Conservation (phyloP, 2,113 vertebrate genomes). For the Leucopsar rothschildi region DNA sequence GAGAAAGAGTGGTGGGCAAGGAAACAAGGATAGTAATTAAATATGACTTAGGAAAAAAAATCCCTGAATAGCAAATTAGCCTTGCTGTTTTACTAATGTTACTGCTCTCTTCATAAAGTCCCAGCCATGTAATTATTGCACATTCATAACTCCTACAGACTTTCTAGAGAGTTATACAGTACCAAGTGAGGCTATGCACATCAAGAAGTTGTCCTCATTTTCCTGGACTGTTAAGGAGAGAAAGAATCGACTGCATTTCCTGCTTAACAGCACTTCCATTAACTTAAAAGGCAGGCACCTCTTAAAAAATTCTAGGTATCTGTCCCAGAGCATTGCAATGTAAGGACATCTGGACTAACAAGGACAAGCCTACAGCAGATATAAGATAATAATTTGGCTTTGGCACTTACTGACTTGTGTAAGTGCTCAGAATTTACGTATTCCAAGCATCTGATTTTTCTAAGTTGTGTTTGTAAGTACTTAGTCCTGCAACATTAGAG, state of each 20-base stretch:
- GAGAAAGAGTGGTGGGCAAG: neutral
- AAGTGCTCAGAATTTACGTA: neutral
- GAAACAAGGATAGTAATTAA: slow-evolving; percentile 54
- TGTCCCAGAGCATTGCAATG: neutral
- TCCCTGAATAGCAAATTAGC: slow-evolving; percentile 44
- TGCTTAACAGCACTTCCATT: neutral
- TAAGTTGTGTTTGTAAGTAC: neutral
- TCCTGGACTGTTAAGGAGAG: neutral
- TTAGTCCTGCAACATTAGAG: neutral
- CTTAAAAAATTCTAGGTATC: neutral
- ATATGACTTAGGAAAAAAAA: slow-evolving; percentile 29
- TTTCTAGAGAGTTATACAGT: neutral
- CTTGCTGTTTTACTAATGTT: slow-evolving; percentile 18
- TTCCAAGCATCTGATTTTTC: neutral
- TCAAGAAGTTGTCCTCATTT: neutral
- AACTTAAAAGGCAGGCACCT: neutral
- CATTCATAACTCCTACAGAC: slow-evolving; percentile 10
- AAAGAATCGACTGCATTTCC: neutral
- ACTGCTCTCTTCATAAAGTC: neutral
- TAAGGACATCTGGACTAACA: neutral
- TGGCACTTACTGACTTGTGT: neutral
- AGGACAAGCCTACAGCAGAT: neutral
- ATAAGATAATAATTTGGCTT: neutral
- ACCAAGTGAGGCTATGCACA: neutral
- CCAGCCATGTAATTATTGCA: slow-evolving; percentile 19